Conservation (phyloP, 1,140 invertebrate species). For the Sarcophaga peregrina region DNA sequence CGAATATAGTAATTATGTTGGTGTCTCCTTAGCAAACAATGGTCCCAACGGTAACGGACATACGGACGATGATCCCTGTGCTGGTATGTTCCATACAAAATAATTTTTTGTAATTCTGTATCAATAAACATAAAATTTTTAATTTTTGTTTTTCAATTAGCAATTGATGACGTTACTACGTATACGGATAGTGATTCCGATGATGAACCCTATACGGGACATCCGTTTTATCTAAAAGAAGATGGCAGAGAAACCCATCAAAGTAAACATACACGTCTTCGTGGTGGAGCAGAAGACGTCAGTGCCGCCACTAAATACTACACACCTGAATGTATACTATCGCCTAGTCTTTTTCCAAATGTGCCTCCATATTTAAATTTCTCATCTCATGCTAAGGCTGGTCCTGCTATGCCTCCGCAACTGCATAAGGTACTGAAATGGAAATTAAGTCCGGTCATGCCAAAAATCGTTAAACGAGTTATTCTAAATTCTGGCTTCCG, state of each 20-base stretch:
- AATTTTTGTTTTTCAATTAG: conserved; percentile 46
- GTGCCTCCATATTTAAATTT: conserved; percentile 92
- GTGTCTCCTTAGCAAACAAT: conserved; percentile 57
- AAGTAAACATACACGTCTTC: conserved; percentile 56
- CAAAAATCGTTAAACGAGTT: conserved; percentile 83
- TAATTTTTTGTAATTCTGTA: not conserved
- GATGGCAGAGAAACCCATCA: conserved; percentile 56
- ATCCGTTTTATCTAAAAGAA: conserved; percentile 57
- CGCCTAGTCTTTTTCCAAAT: conserved; percentile 82
- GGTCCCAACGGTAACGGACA: not conserved
- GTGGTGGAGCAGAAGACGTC: not conserved
- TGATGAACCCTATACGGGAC: conserved; percentile 60
- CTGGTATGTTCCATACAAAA: conserved; percentile 47
- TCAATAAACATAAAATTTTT: not conserved
- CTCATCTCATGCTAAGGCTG: conserved; percentile 78
- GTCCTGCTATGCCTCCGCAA: conserved; percentile 72
- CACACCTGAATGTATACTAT: conserved; percentile 69
- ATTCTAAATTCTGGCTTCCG: conserved; percentile 86
- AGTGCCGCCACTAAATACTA: conserved; percentile 51
- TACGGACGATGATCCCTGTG: conserved; percentile 60
- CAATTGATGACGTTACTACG: conserved; percentile 59
- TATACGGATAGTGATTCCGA: conserved; percentile 63
- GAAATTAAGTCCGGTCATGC: conserved; percentile 93
- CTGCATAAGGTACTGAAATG: conserved; percentile 86
- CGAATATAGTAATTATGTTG: conserved; percentile 49